phyloP scores from a whole-genome alignment of 1,140 invertebrate genomes.

The Eufriesea mexicana region DNA sequence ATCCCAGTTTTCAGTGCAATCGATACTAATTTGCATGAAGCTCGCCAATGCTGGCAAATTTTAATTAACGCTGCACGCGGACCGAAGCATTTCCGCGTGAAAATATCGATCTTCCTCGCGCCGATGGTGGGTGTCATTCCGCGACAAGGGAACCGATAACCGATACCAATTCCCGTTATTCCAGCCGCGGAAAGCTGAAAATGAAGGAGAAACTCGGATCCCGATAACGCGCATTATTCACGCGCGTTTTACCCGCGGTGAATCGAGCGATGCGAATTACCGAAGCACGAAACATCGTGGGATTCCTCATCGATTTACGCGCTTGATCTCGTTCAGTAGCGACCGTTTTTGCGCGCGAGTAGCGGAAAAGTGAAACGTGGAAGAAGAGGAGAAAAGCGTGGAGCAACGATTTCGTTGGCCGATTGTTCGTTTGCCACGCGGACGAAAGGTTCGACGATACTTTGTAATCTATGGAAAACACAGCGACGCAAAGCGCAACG shows the following conservation, averaged over 20 bases:
- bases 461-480: background rate
- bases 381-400: too few relatives aligned
- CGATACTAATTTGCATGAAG: conserved; percentile 60
- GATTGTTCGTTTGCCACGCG: background rate
- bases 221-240: background rate
- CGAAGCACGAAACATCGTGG: background rate
- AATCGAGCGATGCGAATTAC: background rate
- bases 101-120: conserved; percentile 12
- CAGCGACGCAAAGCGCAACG: background rate
- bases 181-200: too few relatives aligned
- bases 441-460: background rate
- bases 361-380: background rate
- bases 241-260: background rate
- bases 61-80: conserved; percentile 39
- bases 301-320: background rate
- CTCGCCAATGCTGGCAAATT: conserved; percentile 44
- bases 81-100: background rate
- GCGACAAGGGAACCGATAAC: conserved; percentile 28
- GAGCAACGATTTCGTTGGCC: background rate
- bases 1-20: conserved; percentile 29
- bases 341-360: too few relatives aligned
- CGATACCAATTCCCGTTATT: conserved; percentile 6
- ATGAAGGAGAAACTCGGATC: background rate
- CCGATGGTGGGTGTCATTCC: background rate
- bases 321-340: background rate